These are phyloP conservation scores for Eupithecia subfuscata DNA, from an alignment of 2,888 invertebrate species.

Conservation along the genomic window DNA sequence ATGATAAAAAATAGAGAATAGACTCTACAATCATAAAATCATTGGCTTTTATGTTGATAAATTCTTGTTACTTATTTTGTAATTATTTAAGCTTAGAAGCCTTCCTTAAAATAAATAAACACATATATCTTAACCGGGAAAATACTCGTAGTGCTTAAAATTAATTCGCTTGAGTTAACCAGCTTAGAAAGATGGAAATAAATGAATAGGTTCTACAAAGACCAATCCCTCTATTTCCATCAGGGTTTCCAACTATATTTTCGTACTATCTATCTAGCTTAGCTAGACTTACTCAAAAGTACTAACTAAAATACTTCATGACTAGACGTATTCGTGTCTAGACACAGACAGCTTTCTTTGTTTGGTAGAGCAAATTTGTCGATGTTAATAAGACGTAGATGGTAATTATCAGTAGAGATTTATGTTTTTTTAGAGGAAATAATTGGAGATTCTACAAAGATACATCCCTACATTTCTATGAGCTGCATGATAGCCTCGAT, in stretches of 20 bases:
- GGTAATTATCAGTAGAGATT: neutral
- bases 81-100: too few relatives aligned
- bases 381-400: neutral
- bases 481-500: neutral
- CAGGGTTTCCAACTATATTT: too few relatives aligned
- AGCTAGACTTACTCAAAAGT: constrained; percentile 4
- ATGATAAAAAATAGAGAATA: neutral
- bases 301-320: neutral
- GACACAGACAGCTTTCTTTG: neutral
- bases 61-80: too few relatives aligned
- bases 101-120: too few relatives aligned
- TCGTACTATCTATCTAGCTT: too few relatives aligned
- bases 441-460: neutral
- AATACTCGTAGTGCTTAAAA: neutral
- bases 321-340: neutral
- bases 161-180: neutral
- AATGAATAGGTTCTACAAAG: too few relatives aligned
- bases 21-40: too few relatives aligned
- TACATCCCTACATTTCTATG: neutral
- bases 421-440: neutral
- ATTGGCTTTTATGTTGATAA: too few relatives aligned
- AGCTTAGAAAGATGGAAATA: too few relatives aligned
- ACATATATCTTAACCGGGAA: neutral
- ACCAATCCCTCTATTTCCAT: too few relatives aligned
- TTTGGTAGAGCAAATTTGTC: neutral